phyloP scores from a whole-genome alignment of 2,888 invertebrate genomes.

The Keiferia lycopersicella region DNA sequence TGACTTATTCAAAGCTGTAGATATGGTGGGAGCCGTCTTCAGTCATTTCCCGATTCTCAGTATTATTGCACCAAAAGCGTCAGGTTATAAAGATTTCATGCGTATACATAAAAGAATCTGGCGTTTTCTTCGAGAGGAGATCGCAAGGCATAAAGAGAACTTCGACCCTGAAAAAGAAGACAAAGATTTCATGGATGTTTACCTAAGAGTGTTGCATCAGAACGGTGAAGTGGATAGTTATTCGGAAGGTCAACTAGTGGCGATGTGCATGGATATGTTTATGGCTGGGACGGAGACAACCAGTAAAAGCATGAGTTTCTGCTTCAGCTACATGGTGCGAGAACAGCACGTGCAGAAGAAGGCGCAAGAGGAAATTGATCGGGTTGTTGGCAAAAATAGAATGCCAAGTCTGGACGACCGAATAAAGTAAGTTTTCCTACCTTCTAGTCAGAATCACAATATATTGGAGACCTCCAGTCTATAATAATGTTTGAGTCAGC shows the following conservation, averaged over 20 bases:
- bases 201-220: constrained; percentile 85
- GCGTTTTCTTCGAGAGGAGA: constrained; percentile 86
- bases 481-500: too few species aligned
- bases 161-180: constrained; percentile 82
- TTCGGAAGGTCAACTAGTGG: constrained; percentile 88
- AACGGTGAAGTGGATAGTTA: constrained; percentile 80
- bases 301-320: constrained; percentile 88
- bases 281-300: constrained; percentile 94
- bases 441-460: too few species aligned
- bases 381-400: constrained; percentile 85
- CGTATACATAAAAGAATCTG: constrained; percentile 87
- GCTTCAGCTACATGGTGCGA: constrained; percentile 87
- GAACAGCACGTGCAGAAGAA: constrained; percentile 87
- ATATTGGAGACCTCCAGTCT: too few species aligned
- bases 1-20: constrained; percentile 86
- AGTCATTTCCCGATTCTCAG: constrained; percentile 89
- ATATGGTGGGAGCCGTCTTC: constrained; percentile 91
- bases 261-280: constrained; percentile 92
- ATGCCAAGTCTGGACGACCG: constrained; percentile 87
- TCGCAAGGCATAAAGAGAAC: constrained; percentile 85
- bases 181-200: constrained; percentile 91
- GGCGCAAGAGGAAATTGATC: constrained; percentile 89
- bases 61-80: constrained; percentile 86
- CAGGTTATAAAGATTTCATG: constrained; percentile 88
- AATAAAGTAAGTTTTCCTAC: constrained; percentile 81